phyloP scores from a whole-genome alignment of 2,113 vertebrate species.

The Hepsetus odoe region DNA sequence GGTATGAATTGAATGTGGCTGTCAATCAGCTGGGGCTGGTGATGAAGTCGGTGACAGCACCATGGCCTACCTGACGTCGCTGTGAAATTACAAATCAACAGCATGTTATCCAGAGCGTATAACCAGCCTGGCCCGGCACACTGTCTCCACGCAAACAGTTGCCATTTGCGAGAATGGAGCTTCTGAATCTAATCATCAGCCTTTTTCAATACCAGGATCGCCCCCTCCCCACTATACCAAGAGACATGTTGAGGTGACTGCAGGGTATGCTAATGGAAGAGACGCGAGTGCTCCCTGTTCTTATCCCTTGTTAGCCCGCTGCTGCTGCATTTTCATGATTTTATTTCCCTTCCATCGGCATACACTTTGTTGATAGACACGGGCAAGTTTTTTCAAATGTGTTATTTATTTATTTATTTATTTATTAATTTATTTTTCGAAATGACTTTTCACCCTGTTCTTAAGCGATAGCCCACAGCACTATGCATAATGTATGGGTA shows the following conservation, averaged over 20 bases:
- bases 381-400: background rate
- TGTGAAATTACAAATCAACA: conserved; percentile 69
- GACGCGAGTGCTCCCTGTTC: conserved; percentile 10
- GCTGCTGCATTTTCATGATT: conserved; percentile 36
- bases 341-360: conserved; percentile 4
- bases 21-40: conserved; percentile 58
- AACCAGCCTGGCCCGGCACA: conserved; percentile 20
- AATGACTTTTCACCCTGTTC: conserved; percentile 34
- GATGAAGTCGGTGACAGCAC: conserved; percentile 55
- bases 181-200: conserved; percentile 63
- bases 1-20: conserved; percentile 60
- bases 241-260: conserved; percentile 30
- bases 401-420: background rate
- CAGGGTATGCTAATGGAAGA: conserved; percentile 26
- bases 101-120: conserved; percentile 48
- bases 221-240: background rate
- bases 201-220: conserved; percentile 54
- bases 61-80: conserved; percentile 60
- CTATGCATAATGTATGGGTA: conserved; percentile 31
- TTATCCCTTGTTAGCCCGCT: conserved; percentile 37
- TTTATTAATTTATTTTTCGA: background rate
- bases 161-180: conserved; percentile 40
- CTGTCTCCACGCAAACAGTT: conserved; percentile 39
- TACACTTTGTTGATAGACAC: conserved; percentile 22
- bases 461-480: conserved; percentile 24